phyloP scores from a whole-genome alignment of 1,140 invertebrate genomes.

The Neodiprion pinetum region DNA sequence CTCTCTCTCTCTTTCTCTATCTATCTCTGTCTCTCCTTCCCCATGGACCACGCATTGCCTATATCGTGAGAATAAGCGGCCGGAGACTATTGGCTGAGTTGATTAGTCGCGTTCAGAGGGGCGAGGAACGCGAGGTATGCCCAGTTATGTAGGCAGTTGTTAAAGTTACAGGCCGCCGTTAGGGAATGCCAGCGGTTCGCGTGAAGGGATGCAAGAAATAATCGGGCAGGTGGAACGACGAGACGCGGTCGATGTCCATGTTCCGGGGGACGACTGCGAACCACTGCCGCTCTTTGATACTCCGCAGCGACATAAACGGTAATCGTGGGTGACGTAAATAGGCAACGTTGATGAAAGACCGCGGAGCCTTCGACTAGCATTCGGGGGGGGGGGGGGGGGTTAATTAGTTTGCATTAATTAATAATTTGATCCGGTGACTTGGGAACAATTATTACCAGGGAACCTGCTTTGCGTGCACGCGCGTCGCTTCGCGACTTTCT shows the following conservation, averaged over 20 bases:
- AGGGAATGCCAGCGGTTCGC: too few species aligned
- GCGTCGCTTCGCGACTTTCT: too few species aligned
- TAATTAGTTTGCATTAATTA: constrained; percentile 2
- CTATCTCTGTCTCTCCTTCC: background rate
- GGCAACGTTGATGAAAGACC: background rate
- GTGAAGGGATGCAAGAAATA: too few species aligned
- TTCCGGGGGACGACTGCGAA: background rate
- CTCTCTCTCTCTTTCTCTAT: too few species aligned
- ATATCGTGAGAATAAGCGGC: constrained; percentile 16
- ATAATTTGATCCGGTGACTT: background rate
- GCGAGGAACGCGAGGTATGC: too few species aligned
- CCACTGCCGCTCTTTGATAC: background rate
- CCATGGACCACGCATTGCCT: constrained; percentile 46
- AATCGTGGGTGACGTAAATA: background rate
- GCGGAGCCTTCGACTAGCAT: background rate
- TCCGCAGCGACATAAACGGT: background rate
- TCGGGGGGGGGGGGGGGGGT: background rate
- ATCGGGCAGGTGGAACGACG: too few species aligned
- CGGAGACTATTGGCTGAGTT: too few species aligned
- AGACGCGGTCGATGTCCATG: background rate
- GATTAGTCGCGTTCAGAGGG: too few species aligned
- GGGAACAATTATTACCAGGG: background rate
- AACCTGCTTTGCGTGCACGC: background rate
- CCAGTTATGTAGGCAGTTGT: too few species aligned
- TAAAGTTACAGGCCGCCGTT: too few species aligned